phyloP scores from a whole-genome alignment of 92 coral and sea anemone species.

The Scolanthus callimorphus region DNA sequence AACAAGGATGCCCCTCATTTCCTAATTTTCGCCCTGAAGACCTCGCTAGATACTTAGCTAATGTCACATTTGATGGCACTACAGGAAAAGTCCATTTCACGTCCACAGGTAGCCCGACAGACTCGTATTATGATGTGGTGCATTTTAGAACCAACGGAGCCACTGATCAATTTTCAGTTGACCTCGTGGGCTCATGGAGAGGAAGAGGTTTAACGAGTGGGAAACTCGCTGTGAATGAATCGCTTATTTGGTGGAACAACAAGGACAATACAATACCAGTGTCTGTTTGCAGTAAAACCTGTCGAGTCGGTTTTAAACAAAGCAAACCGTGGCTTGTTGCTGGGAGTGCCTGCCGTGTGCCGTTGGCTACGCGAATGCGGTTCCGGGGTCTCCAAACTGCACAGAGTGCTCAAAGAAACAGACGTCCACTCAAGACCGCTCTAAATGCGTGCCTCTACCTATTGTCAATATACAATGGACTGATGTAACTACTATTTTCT shows the following conservation, averaged over 20 bases:
- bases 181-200: slow-evolving; percentile 60
- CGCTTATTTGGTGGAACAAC: slow-evolving; percentile 37
- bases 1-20: slow-evolving; percentile 5
- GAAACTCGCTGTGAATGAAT: slow-evolving; percentile 25
- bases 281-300: slow-evolving; percentile 54
- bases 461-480: slow-evolving; percentile 55
- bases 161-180: slow-evolving; percentile 23
- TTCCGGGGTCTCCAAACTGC: slow-evolving; percentile 48
- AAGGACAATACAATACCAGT: slow-evolving; percentile 36
- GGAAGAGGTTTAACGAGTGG: slow-evolving; percentile 3
- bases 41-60: slow-evolving; percentile 36
- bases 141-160: slow-evolving; percentile 33
- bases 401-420: slow-evolving; percentile 46
- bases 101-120: slow-evolving; percentile 46
- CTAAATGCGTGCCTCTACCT: slow-evolving; percentile 49
- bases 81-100: slow-evolving; percentile 53
- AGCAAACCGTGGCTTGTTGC: slow-evolving; percentile 44
- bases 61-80: slow-evolving; percentile 43
- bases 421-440: slow-evolving; percentile 31
- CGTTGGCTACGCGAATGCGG: slow-evolving; percentile 38
- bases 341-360: slow-evolving; percentile 59
- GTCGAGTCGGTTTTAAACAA: slow-evolving; percentile 56
- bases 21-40: slow-evolving; percentile 11
- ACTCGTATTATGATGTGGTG: slow-evolving; percentile 60
- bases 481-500: slow-evolving; percentile 27